Percentiles rank a stretch among this genome's conserved stretches.
Conservation (phyloP, 2,888 invertebrate genomes). For the Xanthia togata region DNA sequence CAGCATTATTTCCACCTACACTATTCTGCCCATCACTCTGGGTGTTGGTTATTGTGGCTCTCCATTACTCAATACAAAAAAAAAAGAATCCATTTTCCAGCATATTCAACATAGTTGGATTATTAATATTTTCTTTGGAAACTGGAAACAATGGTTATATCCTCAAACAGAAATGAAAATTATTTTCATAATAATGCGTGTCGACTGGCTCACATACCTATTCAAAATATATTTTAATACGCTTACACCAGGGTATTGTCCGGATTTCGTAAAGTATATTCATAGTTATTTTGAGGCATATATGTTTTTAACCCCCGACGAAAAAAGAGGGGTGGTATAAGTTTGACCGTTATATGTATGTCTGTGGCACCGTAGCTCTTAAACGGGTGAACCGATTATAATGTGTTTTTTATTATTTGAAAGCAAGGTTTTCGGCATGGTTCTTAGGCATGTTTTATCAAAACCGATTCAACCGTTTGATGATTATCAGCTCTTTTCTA, state of each 20-base stretch:
- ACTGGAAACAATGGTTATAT: not conserved
- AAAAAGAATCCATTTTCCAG: not conserved
- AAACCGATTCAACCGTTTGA: too few relatives aligned
- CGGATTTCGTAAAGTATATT: not conserved
- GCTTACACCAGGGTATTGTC: not conserved
- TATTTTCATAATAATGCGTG: not conserved
- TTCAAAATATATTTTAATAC: constrained; percentile 3
- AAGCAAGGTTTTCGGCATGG: too few relatives aligned
- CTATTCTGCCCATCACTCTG: not conserved
- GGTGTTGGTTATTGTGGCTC: too few relatives aligned
- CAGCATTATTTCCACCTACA: not conserved
- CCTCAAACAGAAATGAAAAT: not conserved
- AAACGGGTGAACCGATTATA: too few relatives aligned
- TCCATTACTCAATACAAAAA: not conserved
- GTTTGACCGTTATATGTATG: too few relatives aligned
- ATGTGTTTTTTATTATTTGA: too few relatives aligned
- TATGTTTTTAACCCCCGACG: not conserved
- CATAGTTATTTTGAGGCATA: not conserved
- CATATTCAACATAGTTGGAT: not conserved
- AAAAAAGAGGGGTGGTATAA: too few relatives aligned
- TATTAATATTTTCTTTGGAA: not conserved
- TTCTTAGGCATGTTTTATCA: too few relatives aligned
- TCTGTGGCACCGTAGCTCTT: too few relatives aligned
- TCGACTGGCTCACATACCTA: not conserved
- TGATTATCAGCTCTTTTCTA: too few relatives aligned